A percentile compares a stretch with the other conserved stretches of the same genome.
Evolutionary conservation across 1,140 invertebrate genomes (phyloP).

Genomic region (Ctenoplectra terminalis): DNA sequence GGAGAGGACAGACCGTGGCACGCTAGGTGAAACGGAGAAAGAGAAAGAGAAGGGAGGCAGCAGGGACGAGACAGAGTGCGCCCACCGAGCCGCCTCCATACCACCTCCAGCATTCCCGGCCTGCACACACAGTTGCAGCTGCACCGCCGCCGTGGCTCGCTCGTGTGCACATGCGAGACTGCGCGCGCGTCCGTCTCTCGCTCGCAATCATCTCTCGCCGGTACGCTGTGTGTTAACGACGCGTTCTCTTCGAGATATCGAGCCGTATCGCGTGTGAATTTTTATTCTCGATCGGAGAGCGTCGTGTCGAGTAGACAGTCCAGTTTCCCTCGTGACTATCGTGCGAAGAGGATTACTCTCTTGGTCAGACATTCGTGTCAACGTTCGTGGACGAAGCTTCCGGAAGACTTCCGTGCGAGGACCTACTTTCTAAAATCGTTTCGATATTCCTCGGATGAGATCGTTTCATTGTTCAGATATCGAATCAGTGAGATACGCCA

Average conservation of each 20-base stretch:
- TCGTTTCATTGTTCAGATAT: neutral
- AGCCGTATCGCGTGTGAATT: slow-evolving; percentile 34
- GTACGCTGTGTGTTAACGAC: slow-evolving; percentile 51
- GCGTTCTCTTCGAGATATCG: slow-evolving; percentile 40
- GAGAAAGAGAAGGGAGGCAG: slow-evolving; percentile 24
- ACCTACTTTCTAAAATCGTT: neutral
- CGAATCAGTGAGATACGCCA: neutral
- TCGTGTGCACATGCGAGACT: slow-evolving; percentile 68
- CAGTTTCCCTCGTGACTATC: neutral
- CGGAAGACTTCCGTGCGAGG: neutral
- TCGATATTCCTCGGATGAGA: neutral
- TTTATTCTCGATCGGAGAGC: slow-evolving; percentile 9
- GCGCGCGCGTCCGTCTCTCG: slow-evolving; percentile 61
- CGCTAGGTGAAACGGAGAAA: slow-evolving; percentile 27
- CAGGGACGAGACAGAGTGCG: slow-evolving; percentile 63
- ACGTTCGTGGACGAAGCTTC: neutral
- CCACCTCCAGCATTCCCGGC: slow-evolving; percentile 79
- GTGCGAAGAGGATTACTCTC: neutral
- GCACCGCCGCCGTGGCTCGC: slow-evolving; percentile 70
- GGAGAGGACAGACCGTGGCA: neutral
- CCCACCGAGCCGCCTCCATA: slow-evolving; percentile 72
- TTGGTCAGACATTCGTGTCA: neutral
- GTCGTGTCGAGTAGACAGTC: neutral
- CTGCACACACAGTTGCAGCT: slow-evolving; percentile 80
- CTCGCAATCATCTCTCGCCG: slow-evolving; percentile 43